A percentile compares a stretch with the other conserved stretches of the same genome.
Evolutionary conservation across 2,797 vertebrate genomes (phyloP).

Genomic region (Acanthurus lineatus): DNA sequence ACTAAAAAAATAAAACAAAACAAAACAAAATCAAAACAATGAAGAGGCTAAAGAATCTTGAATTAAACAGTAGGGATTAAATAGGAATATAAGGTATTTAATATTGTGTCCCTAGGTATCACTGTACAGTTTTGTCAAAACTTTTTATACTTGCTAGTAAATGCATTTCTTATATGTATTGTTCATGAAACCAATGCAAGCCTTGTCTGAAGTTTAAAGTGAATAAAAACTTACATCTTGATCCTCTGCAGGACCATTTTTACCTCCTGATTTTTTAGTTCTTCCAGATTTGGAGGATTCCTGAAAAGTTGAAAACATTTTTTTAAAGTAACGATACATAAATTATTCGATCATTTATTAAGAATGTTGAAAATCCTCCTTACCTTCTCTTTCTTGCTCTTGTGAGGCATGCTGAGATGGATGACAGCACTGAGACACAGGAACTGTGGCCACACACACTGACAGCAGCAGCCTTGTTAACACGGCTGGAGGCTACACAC

Average conservation of each 20-base stretch:
- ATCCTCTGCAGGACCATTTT: conserved; percentile 76
- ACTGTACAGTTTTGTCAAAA: too few species aligned
- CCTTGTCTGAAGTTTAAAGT: conserved; percentile 12
- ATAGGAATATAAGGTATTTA: neutral
- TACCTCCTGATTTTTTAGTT: conserved; percentile 77
- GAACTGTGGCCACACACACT: conserved; percentile 43
- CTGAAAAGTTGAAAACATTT: conserved; percentile 43
- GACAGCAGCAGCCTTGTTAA: conserved; percentile 44
- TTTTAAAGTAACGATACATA: neutral
- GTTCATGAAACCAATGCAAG: neutral
- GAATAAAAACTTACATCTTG: conserved; percentile 73
- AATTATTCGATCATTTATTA: too few species aligned
- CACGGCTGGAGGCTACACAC: conserved; percentile 29
- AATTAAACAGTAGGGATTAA: too few species aligned
- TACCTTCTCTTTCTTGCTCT: conserved; percentile 85
- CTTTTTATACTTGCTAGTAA: neutral
- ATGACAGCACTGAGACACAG: conserved; percentile 57
- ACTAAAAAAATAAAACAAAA: conserved; percentile 10
- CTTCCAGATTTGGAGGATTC: conserved; percentile 79
- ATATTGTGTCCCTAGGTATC: neutral
- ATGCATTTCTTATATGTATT: too few species aligned
- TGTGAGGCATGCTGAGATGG: conserved; percentile 80
- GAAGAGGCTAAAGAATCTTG: too few species aligned
- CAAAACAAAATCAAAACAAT: neutral
- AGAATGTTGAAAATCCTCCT: conserved; percentile 1